A percentile compares a stretch with the other conserved stretches of the same genome.
Conservation (phyloP, 2,888 invertebrate genomes). For the Athalia rosae region DNA sequence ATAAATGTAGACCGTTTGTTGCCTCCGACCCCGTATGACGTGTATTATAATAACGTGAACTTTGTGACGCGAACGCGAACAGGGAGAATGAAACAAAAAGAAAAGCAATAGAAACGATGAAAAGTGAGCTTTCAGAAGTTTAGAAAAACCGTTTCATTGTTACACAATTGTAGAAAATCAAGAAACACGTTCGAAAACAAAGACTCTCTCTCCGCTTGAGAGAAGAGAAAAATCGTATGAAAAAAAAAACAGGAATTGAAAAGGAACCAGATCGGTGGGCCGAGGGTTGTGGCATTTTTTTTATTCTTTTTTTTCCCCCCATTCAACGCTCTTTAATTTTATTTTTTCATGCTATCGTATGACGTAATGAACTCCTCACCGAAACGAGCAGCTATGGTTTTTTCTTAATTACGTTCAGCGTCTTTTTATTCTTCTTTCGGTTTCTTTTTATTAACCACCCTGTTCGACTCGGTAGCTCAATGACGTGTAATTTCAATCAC, state of each 20-base stretch:
- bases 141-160: slow-evolving; percentile 24
- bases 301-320: not conserved
- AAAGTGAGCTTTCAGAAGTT: not conserved
- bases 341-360: not conserved
- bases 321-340: not conserved
- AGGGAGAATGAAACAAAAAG: not conserved
- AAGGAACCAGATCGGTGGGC: slow-evolving; percentile 21
- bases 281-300: not conserved
- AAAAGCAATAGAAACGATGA: slow-evolving; percentile 4
- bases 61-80: not conserved
- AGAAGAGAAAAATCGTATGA: slow-evolving; percentile 9
- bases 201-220: not conserved
- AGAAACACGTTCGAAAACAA: slow-evolving; percentile 27
- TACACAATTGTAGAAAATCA: not conserved
- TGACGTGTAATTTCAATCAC: no score
- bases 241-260: not conserved
- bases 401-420: no score
- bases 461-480: no score
- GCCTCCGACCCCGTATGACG: no score
- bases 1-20: not conserved
- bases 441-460: not conserved
- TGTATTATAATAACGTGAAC: not conserved
- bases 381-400: not conserved
- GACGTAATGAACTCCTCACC: not conserved
- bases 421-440: not conserved